Percentiles rank a stretch among this genome's conserved stretches.
These are phyloP conservation scores for Apotomis betuletana DNA, from an alignment of 2,888 invertebrate species.

Conservation along the genomic window DNA sequence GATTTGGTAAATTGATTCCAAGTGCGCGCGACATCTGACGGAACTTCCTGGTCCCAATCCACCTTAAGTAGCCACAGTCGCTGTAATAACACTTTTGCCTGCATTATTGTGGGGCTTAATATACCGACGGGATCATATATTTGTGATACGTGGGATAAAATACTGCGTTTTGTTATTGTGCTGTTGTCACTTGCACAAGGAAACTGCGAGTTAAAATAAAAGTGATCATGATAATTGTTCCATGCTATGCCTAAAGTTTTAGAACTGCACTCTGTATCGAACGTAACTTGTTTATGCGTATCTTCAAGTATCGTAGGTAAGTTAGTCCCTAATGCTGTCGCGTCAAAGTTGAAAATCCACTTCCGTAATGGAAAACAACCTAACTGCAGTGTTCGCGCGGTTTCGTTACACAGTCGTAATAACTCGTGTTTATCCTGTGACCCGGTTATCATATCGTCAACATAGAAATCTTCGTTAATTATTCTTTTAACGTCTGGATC, in stretches of 20 bases:
- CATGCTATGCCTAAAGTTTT: slow-evolving; percentile 6
- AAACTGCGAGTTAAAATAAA: not conserved
- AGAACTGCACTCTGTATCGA: not conserved
- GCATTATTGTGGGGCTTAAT: not conserved
- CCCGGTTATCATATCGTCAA: slow-evolving; percentile 3
- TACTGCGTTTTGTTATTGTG: not conserved
- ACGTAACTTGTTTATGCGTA: not conserved
- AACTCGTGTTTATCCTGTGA: not conserved
- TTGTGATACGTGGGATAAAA: slow-evolving; percentile 2
- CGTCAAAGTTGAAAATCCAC: slow-evolving; percentile 11
- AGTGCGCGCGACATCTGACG: no score
- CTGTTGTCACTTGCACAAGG: not conserved
- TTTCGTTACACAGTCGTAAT: slow-evolving; percentile 1
- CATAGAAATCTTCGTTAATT: slow-evolving; percentile 7
- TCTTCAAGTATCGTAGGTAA: not conserved
- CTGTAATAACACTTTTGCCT: not conserved
- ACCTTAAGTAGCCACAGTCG: not conserved
- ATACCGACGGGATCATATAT: slow-evolving; percentile 5
- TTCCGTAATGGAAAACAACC: slow-evolving; percentile 18
- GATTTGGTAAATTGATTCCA: no score
- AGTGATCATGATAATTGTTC: slow-evolving; percentile 1
- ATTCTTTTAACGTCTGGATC: not conserved
- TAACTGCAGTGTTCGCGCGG: not conserved
- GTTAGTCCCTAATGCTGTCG: not conserved
- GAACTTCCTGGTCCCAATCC: not conserved